These are phyloP conservation scores for Probosciger aterrimus DNA, from an alignment of 2,113 vertebrate species.

Conservation along the genomic window DNA sequence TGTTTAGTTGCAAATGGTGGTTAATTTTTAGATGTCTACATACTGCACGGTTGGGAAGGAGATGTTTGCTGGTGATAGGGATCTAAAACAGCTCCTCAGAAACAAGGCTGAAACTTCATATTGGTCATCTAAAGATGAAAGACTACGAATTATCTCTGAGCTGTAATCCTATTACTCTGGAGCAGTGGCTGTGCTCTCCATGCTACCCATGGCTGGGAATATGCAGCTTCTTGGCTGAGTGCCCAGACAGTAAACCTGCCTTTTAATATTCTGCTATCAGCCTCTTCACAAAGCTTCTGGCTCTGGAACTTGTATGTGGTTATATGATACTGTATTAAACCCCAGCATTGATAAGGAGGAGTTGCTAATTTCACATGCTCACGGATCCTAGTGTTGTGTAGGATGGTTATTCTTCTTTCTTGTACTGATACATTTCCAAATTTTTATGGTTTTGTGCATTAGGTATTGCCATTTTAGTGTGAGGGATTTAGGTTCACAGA, in stretches of 20 bases:
- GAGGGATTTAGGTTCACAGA: not conserved
- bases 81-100: not conserved
- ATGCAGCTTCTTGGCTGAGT: slow-evolving; percentile 5
- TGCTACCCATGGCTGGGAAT: slow-evolving; percentile 4
- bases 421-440: not conserved
- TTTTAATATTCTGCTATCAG: slow-evolving; percentile 12
- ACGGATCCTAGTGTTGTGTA: not conserved
- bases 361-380: not conserved
- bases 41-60: not conserved
- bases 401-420: not conserved
- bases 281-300: not conserved
- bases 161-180: slow-evolving; percentile 48
- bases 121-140: slow-evolving; percentile 40
- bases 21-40: not conserved
- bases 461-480: not conserved
- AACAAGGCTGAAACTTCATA: slow-evolving; percentile 1
- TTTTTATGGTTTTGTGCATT: not conserved
- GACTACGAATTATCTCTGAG: slow-evolving; percentile 11
- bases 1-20: not conserved
- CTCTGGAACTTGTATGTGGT: not conserved
- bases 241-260: slow-evolving; percentile 24
- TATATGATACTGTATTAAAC: not conserved
- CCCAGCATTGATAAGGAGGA: not conserved
- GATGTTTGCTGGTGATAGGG: not conserved
- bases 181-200: not conserved